phyloP scores from a whole-genome alignment of 2,797 vertebrate genomes.

The Hapalemur alaotrensis region DNA sequence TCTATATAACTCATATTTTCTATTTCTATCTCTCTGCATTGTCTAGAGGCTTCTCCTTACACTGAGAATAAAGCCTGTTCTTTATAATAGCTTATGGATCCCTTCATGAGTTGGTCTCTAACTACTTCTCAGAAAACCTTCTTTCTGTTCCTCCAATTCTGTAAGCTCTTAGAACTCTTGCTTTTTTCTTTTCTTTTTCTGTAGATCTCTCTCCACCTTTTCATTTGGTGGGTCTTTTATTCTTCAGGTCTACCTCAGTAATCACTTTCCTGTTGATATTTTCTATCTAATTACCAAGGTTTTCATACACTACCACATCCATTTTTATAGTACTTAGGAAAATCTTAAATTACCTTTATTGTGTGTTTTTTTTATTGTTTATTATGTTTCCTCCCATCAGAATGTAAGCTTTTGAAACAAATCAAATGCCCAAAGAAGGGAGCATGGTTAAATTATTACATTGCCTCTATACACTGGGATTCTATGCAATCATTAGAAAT shows the following conservation, averaged over 20 bases:
- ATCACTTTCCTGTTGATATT: background rate
- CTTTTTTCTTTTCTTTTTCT: background rate
- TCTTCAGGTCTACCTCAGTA: background rate
- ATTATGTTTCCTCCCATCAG: background rate
- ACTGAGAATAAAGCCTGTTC: background rate
- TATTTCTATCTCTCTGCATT: background rate
- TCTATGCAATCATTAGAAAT: background rate
- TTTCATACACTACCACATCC: background rate
- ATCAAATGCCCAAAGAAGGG: background rate
- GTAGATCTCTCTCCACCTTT: background rate
- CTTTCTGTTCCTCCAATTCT: background rate
- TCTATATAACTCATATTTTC: background rate
- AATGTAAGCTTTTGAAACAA: conserved; percentile 17
- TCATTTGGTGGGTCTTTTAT: background rate
- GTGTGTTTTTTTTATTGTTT: background rate
- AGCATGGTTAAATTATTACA: background rate
- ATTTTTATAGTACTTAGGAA: background rate
- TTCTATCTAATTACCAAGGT: background rate
- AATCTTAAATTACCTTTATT: background rate
- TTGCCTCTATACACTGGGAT: background rate
- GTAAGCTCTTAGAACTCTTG: background rate
- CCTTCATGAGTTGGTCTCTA: background rate
- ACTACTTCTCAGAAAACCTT: background rate
- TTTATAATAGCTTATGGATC: background rate
- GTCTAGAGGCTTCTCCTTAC: background rate